Evolutionary conservation across 1,140 invertebrate genomes (phyloP).

Genomic region (Platorchestia sp.): DNA sequence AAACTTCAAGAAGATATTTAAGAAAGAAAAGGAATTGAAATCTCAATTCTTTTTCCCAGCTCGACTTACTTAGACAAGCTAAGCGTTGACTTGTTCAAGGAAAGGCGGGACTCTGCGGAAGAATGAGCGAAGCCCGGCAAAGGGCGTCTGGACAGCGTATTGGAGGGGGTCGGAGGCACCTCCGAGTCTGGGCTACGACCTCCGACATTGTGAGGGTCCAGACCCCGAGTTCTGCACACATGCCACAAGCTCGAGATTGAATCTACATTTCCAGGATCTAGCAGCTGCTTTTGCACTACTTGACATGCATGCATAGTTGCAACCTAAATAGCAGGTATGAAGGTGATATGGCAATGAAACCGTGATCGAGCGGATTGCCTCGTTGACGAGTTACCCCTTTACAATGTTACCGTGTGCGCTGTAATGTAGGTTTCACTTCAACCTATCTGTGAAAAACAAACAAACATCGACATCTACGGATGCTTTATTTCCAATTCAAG

Average conservation of each 20-base stretch:
- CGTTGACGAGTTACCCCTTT: neutral
- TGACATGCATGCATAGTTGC: neutral
- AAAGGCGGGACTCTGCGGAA: neutral
- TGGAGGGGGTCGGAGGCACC: neutral
- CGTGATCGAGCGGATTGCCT: neutral
- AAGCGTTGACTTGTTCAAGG: neutral
- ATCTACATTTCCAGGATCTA: neutral
- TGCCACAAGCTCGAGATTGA: neutral
- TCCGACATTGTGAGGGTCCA: conserved; percentile 14
- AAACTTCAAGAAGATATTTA: too few relatives aligned
- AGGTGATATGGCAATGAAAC: neutral
- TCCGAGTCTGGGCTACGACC: neutral
- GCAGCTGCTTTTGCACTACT: neutral
- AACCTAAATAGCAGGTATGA: neutral
- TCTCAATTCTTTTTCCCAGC: neutral
- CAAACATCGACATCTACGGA: too few relatives aligned
- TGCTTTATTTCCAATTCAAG: too few relatives aligned
- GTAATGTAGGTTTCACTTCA: too few relatives aligned
- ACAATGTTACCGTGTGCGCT: too few relatives aligned
- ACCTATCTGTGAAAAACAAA: too few relatives aligned
- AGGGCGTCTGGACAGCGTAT: neutral
- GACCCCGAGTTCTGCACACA: neutral
- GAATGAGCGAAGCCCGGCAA: neutral
- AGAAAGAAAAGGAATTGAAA: too few relatives aligned
- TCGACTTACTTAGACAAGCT: neutral